A percentile compares a stretch with the other conserved stretches of the same genome.
Conservation (phyloP, 2,797 vertebrate genomes). For the Periparus ater region DNA sequence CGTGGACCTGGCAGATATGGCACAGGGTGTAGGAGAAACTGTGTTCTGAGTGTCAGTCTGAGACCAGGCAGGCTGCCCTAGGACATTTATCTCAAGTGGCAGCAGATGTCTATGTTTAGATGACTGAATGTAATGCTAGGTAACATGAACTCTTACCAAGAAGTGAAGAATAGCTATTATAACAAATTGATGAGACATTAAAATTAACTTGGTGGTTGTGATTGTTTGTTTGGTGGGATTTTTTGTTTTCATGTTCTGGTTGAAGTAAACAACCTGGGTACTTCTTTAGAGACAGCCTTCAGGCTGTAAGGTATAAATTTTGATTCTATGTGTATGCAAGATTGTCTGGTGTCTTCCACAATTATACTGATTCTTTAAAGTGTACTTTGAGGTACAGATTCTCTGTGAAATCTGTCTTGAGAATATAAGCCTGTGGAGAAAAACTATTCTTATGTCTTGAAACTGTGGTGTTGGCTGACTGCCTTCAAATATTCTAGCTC, state of each 20-base stretch:
- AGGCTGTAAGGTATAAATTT: background rate
- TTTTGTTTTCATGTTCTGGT: background rate
- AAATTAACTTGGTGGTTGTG: background rate
- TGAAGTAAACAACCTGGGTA: background rate
- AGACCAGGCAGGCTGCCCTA: conserved; percentile 11
- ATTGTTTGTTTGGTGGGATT: background rate
- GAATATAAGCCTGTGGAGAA: background rate
- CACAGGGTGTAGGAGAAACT: background rate
- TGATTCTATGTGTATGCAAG: background rate
- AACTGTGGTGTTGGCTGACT: background rate
- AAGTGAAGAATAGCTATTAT: conserved; percentile 20
- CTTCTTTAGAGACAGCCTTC: background rate
- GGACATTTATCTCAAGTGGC: conserved; percentile 18
- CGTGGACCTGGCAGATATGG: background rate
- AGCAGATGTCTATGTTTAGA: conserved; percentile 41
- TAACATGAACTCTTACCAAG: conserved; percentile 17
- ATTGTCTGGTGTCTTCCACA: background rate
- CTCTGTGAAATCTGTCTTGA: background rate
- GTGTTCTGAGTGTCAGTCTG: background rate
- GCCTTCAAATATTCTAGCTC: background rate
- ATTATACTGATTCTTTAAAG: background rate
- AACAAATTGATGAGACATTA: background rate
- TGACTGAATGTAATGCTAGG: background rate
- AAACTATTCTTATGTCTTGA: background rate
- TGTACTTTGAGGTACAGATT: background rate